Evolutionary conservation across 2,113 vertebrate species (phyloP).

Genomic region (Hippolais icterina): DNA sequence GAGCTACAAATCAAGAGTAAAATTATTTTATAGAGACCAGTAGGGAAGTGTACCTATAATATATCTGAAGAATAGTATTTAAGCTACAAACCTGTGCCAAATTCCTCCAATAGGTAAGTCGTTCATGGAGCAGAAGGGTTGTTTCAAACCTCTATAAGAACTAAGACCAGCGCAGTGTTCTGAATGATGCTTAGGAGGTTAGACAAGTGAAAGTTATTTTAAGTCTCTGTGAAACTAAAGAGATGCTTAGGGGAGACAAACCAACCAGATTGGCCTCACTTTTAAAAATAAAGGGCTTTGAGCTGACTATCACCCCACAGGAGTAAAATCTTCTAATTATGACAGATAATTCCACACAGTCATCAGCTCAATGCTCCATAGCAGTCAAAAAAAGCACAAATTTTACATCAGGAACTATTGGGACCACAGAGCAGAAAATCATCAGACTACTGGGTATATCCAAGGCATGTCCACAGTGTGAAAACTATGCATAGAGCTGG

Average conservation of each 20-base stretch:
- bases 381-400: background rate
- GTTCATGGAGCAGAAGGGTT: background rate
- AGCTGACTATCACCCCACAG: background rate
- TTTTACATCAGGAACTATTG: background rate
- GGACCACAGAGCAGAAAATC: background rate
- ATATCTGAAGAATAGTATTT: background rate
- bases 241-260: background rate
- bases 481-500: accelerated
- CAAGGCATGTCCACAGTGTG: background rate
- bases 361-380: background rate
- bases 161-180: background rate
- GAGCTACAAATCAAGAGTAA: background rate
- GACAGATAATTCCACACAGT: background rate
- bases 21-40: background rate
- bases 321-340: background rate
- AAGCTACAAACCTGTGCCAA: background rate
- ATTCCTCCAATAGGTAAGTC: background rate
- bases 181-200: background rate
- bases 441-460: background rate
- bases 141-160: background rate
- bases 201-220: background rate
- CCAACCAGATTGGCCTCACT: background rate
- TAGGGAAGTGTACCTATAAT: background rate
- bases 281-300: background rate
- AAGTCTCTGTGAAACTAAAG: background rate